Conservation (phyloP, 2,888 invertebrate species). For the Melanotus villosus region DNA sequence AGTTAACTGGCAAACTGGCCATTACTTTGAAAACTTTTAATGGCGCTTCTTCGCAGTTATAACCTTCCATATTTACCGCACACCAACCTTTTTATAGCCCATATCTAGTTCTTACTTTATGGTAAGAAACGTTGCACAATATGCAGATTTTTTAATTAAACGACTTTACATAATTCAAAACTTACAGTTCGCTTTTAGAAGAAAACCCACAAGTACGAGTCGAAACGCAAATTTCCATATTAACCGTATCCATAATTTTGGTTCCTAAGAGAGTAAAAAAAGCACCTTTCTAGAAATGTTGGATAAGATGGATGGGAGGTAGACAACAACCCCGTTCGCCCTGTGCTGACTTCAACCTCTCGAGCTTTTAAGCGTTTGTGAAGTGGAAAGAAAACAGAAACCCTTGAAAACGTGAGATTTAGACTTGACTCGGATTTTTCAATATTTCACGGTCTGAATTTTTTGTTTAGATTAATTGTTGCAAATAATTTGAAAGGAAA, state of each 20-base stretch:
- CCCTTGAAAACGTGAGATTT: constrained; percentile 11
- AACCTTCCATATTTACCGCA: neutral
- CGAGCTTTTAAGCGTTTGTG: constrained; percentile 8
- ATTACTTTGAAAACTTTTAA: too few relatives aligned
- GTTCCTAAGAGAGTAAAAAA: neutral
- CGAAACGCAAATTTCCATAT: neutral
- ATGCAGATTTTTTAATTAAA: constrained; percentile 10
- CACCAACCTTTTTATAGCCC: neutral
- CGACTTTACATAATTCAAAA: too few relatives aligned
- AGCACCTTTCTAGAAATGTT: constrained; percentile 8
- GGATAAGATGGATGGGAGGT: constrained; percentile 14
- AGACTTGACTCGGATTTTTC: neutral
- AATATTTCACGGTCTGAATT: neutral
- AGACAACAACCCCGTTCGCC: neutral
- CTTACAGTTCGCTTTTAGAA: too few relatives aligned
- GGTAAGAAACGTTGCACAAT: neutral
- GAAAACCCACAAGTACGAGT: too few relatives aligned
- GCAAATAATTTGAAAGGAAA: too few relatives aligned
- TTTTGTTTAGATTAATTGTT: neutral
- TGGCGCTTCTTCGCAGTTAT: neutral
- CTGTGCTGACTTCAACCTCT: constrained; percentile 2
- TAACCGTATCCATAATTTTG: constrained; percentile 11
- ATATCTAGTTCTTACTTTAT: neutral
- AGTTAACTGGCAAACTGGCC: neutral
- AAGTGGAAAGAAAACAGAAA: constrained; percentile 13